A percentile compares a stretch with the other conserved stretches of the same genome.
These are phyloP conservation scores for Chesias legatella DNA, from an alignment of 2,888 invertebrate genomes.

Conservation along the genomic window DNA sequence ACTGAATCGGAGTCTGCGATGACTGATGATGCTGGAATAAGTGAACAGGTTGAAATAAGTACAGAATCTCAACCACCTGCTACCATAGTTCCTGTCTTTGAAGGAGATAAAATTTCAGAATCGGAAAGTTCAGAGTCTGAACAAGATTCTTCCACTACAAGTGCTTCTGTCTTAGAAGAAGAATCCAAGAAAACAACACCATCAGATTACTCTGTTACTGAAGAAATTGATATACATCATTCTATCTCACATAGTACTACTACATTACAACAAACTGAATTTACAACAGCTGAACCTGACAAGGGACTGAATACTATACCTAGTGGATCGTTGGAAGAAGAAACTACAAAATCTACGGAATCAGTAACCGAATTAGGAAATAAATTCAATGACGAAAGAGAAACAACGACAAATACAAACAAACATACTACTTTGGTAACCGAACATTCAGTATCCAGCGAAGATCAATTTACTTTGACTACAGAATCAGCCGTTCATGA, in stretches of 20 bases:
- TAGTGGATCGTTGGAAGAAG: constrained; percentile 39
- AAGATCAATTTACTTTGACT: constrained; percentile 31
- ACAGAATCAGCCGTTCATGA: constrained; percentile 38
- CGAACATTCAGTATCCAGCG: constrained; percentile 28
- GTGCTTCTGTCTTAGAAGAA: constrained; percentile 5
- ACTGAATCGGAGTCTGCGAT: not conserved
- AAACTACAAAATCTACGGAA: constrained; percentile 28
- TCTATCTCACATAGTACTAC: constrained; percentile 1
- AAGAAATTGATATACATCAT: not conserved
- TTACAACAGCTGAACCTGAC: constrained; percentile 44
- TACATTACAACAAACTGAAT: constrained; percentile 13
- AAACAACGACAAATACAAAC: constrained; percentile 20
- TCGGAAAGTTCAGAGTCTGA: constrained; percentile 10
- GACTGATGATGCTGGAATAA: not conserved
- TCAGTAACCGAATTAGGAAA: constrained; percentile 24
- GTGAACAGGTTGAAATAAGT: not conserved
- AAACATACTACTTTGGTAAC: constrained; percentile 21
- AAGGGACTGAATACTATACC: constrained; percentile 55
- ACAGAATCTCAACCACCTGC: constrained; percentile 3
- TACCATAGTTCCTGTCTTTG: constrained; percentile 4
- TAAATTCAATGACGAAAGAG: constrained; percentile 22
- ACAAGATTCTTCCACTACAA: constrained; percentile 5
- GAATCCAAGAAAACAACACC: constrained; percentile 33
- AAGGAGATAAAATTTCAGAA: no score
- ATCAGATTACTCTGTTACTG: constrained; percentile 10